A percentile compares a stretch with the other conserved stretches of the same genome.
Evolutionary conservation across 2,113 vertebrate species (phyloP).

Genomic region (Rhinoptilus africanus): DNA sequence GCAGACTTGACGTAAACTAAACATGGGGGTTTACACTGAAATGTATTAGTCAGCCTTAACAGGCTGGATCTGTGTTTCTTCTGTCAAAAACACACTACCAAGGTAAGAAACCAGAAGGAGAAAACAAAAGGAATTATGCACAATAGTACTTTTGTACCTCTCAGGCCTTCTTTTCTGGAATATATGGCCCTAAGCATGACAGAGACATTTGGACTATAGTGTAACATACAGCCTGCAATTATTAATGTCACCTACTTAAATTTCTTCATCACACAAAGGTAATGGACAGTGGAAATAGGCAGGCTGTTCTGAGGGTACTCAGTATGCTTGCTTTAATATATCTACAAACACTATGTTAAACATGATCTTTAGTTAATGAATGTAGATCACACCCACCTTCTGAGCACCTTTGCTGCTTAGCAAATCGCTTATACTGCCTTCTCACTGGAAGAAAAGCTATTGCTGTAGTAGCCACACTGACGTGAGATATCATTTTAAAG

Average conservation of each 20-base stretch:
- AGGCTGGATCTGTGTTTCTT: background rate
- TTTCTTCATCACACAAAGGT: background rate
- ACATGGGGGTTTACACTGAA: rapidly evolving
- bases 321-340: background rate
- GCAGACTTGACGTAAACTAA: background rate
- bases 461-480: background rate
- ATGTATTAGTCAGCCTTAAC: background rate
- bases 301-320: background rate
- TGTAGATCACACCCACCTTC: background rate
- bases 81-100: background rate
- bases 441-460: background rate
- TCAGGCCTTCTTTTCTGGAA: background rate
- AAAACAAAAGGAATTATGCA: background rate
- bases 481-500: background rate
- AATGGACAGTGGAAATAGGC: background rate
- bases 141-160: background rate
- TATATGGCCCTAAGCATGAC: background rate
- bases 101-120: background rate
- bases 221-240: background rate
- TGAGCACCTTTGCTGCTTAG: background rate
- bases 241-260: background rate
- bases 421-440: background rate
- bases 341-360: background rate
- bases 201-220: background rate
- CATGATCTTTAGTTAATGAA: background rate